These are phyloP conservation scores for Phaedon cochleariae DNA, from an alignment of 2,888 invertebrate genomes.

Conservation along the genomic window DNA sequence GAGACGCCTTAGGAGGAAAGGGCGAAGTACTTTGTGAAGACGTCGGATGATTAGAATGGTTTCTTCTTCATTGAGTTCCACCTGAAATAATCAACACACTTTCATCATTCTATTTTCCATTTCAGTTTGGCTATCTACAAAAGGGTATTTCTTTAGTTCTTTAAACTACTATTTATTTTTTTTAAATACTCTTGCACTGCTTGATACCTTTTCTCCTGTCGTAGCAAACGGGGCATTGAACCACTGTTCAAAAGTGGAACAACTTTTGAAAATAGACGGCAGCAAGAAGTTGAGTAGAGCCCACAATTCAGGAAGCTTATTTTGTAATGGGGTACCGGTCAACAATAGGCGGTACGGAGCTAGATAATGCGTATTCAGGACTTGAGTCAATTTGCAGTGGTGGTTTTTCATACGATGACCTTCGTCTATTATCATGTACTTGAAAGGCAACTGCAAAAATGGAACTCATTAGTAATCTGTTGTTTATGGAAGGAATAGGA, in stretches of 20 bases:
- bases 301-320: slow-evolving; percentile 98
- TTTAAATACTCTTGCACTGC: no score
- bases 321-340: slow-evolving; percentile 96
- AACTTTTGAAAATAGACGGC: slow-evolving; percentile 98
- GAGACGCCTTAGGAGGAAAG: slow-evolving; percentile 93
- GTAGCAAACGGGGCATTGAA: slow-evolving; percentile 99
- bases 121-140: not conserved
- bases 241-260: slow-evolving; percentile 99
- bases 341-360: slow-evolving; percentile 94
- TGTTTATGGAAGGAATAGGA: no score
- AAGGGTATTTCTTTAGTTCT: not conserved
- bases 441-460: slow-evolving; percentile 83
- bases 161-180: no score
- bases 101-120: no score
- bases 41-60: slow-evolving; percentile 99
- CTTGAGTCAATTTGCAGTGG: slow-evolving; percentile 98
- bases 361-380: slow-evolving; percentile 95
- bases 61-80: slow-evolving; percentile 99
- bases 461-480: not conserved
- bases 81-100: slow-evolving; percentile 64
- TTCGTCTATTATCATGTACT: slow-evolving; percentile 99
- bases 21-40: slow-evolving; percentile 97
- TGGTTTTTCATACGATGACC: slow-evolving; percentile 99
- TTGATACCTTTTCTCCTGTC: slow-evolving; percentile 94
- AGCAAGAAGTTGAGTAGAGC: slow-evolving; percentile 96